Evolutionary conservation across 2,797 vertebrate genomes (phyloP), one percentile per base, ranked within the genome.

Genomic region (Emydoidea blandingii): DNA sequence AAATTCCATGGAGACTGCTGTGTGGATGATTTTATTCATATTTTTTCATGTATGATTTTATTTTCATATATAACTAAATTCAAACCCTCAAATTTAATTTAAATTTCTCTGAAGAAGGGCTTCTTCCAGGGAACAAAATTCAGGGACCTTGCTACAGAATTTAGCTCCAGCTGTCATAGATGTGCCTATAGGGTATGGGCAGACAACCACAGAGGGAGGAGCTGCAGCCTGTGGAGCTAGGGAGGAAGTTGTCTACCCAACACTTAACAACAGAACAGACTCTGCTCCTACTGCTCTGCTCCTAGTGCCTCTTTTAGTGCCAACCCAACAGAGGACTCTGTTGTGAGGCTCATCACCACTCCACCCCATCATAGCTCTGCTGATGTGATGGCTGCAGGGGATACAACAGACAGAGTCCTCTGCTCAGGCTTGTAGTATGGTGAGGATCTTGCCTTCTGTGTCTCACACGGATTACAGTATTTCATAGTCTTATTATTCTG

Each of bases 161-260:
- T 78, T 76, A 68, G 2, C 12, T 15, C 5, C n/a, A 83, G 23
- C 9, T 54, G 8, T 87, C 44, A 9, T 3, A 47, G 57, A 14
- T 1, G 74, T 86, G 1, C 6, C 44, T 62, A 8, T 14, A 15
- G 80, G 23, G 47, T 72, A 37, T 5, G 44, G 54, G 4, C 41
- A 68, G 34, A 37, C 41, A 31, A 1, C 0, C 41, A 62, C 5
- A 81, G 5, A 41, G 62, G 34, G 16, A 37, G 18, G 34, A 68
- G 62, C 15, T n/a, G 34, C 62, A 65, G 8, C 15, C 16, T 2
- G 8, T 65, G 34, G 15, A 16, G 34, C 3, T 14, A 57, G 21
- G 0, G 0, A 88, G 80, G 41, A 9, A 79, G 57, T 6, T 53
- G 14, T n/a, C 34, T 68, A 68, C 8, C 6, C 59, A 74, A 5